These are phyloP conservation scores for Fistularia commersonii DNA, from an alignment of 2,797 vertebrate species.

Conservation along the genomic window DNA sequence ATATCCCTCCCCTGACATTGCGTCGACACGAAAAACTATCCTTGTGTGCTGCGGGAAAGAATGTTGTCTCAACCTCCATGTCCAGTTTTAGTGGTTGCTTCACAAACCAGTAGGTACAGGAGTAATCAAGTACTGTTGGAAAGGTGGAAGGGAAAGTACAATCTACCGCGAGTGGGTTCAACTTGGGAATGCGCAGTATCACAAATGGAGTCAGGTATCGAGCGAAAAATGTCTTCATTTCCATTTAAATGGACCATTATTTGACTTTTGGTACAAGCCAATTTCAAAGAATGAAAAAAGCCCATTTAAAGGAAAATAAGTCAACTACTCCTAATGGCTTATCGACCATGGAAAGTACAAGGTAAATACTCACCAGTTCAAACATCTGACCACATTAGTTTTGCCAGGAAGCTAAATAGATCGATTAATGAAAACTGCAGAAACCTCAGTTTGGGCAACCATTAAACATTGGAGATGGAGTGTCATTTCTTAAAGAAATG, in stretches of 20 bases:
- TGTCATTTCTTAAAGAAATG: constrained; percentile 8
- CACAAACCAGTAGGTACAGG: constrained; percentile 78
- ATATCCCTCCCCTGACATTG: constrained; percentile 18
- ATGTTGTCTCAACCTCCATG: constrained; percentile 57
- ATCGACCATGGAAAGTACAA: constrained; percentile 25
- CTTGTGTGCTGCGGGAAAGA: constrained; percentile 13
- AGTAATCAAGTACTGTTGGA: constrained; percentile 45
- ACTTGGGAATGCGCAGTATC: constrained; percentile 13
- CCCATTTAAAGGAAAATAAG: constrained; percentile 70
- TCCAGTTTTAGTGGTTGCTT: constrained; percentile 73
- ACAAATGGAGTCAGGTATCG: constrained; percentile 31
- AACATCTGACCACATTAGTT: constrained; percentile 61
- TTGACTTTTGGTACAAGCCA: background rate
- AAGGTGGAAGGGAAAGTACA: constrained; percentile 8
- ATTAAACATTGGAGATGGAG: constrained; percentile 72
- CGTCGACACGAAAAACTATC: background rate
- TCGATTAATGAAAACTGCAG: constrained; percentile 42
- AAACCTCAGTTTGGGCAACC: constrained; percentile 67
- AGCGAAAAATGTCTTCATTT: constrained; percentile 22
- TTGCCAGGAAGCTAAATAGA: constrained; percentile 52
- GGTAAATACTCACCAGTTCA: constrained; percentile 66
- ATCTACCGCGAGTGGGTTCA: constrained; percentile 23
- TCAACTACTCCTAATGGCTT: constrained; percentile 28
- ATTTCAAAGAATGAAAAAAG: constrained; percentile 16
- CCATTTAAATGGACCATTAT: constrained; percentile 64